Conservation (phyloP, 2,797 vertebrate species). For the Bovichtus diacanthus region DNA sequence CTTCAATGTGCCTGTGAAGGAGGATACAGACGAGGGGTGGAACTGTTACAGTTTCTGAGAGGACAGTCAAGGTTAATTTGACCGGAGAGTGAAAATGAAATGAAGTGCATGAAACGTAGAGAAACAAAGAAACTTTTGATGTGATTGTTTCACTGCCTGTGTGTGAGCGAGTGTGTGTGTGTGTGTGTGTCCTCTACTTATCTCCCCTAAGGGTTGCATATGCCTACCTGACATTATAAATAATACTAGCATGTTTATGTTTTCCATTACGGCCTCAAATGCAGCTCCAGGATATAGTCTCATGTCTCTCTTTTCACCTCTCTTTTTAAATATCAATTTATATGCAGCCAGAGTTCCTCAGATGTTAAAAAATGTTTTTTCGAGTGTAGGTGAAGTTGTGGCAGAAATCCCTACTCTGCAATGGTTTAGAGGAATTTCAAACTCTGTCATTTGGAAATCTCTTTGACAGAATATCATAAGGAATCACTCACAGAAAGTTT, state of each 20-base stretch:
- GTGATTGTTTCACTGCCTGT: background rate
- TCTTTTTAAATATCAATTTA: constrained; percentile 70
- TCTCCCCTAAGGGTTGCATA: background rate
- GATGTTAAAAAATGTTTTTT: constrained; percentile 48
- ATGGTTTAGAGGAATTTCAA: background rate
- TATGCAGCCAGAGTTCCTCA: constrained; percentile 54
- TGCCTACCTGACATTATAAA: constrained; percentile 51
- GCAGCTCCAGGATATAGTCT: constrained; percentile 43
- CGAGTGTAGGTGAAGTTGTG: too few relatives aligned
- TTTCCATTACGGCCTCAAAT: constrained; percentile 63
- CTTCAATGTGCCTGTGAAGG: constrained; percentile 52
- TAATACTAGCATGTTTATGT: constrained; percentile 47
- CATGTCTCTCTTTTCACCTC: constrained; percentile 38
- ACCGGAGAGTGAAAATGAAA: constrained; percentile 27
- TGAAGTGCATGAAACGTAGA: background rate
- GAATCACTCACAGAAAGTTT: background rate
- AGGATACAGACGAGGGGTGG: constrained; percentile 28
- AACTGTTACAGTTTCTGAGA: constrained; percentile 12
- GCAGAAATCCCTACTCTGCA: background rate
- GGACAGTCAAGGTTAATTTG: constrained; percentile 37
- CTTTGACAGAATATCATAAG: background rate
- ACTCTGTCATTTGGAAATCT: background rate
- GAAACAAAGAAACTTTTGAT: background rate
- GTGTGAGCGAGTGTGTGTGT: background rate
- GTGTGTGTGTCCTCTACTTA: background rate